These are phyloP conservation scores for Mus caroli DNA, from an alignment of 2,797 vertebrate species.

Conservation along the genomic window DNA sequence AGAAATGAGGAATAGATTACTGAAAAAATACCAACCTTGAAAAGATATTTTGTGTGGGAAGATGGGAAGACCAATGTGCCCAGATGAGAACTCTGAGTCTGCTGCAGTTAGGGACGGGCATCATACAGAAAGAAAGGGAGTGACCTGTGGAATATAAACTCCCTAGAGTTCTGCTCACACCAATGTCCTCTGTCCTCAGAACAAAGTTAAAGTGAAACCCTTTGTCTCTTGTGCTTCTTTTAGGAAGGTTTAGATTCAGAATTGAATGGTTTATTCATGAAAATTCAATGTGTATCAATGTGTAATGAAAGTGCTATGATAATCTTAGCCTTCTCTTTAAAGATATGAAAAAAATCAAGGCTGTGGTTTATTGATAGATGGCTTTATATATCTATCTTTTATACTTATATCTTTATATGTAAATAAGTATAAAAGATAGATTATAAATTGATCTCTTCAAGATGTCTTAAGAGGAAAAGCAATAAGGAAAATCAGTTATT, in stretches of 20 bases:
- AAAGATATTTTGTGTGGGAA: conserved; percentile 36
- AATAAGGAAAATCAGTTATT: conserved; percentile 8
- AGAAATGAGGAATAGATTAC: conserved; percentile 27
- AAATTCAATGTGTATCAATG: not conserved
- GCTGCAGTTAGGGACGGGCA: not conserved
- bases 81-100: not conserved
- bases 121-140: not conserved
- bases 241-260: conserved; percentile 31
- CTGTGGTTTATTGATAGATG: not conserved
- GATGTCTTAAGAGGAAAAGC: conserved; percentile 31
- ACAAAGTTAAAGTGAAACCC: conserved; percentile 8
- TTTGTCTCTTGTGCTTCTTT: not conserved
- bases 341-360: conserved; percentile 12
- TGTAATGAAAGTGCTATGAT: conserved; percentile 9
- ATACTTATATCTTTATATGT: not conserved
- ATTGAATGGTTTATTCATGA: conserved; percentile 33
- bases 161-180: not conserved
- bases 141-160: not conserved
- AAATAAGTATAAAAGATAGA: no score
- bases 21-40: conserved; percentile 46
- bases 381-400: conserved; percentile 16
- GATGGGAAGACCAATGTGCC: not conserved
- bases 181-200: not conserved
- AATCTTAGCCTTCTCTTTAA: conserved; percentile 31
- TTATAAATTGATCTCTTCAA: not conserved